Evolutionary conservation across 2,113 vertebrate species (phyloP).

Genomic region (Oceanodroma tethys): DNA sequence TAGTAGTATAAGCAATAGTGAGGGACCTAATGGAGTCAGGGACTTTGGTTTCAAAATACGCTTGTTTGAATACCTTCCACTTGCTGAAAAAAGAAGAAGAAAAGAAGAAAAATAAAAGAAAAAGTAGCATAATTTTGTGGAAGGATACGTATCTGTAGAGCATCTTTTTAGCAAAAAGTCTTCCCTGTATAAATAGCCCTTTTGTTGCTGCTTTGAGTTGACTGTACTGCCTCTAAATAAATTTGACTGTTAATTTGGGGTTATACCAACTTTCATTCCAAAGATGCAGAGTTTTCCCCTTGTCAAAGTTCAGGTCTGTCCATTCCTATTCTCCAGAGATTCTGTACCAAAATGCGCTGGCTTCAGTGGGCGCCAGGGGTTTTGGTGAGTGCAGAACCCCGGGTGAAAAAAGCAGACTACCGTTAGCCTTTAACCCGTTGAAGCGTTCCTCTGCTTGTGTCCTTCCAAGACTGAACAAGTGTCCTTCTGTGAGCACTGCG

Average conservation of each 20-base stretch:
- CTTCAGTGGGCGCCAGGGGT: conserved; percentile 47
- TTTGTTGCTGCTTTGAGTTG: neutral
- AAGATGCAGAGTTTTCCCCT: neutral
- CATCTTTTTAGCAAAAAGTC: neutral
- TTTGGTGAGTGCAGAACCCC: conserved; percentile 11
- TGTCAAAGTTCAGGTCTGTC: conserved; percentile 17
- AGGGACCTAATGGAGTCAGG: neutral
- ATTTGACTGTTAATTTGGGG: neutral
- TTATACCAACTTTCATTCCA: neutral
- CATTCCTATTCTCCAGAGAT: conserved; percentile 36
- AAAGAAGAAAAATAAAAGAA: accelerated
- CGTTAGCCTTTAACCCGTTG: neutral
- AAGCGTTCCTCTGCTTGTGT: neutral
- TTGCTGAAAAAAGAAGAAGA: neutral
- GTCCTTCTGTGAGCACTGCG: neutral
- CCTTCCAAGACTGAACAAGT: neutral
- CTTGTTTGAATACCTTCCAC: neutral
- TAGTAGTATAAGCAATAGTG: neutral
- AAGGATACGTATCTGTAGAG: neutral
- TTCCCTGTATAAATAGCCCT: neutral
- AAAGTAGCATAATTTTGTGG: neutral
- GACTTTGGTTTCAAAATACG: neutral
- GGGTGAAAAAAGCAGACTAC: neutral
- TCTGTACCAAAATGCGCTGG: conserved; percentile 51
- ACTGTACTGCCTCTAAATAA: neutral